Evolutionary conservation across 2,113 vertebrate species (phyloP).

Genomic region (Protobothrops flavoviridis): DNA sequence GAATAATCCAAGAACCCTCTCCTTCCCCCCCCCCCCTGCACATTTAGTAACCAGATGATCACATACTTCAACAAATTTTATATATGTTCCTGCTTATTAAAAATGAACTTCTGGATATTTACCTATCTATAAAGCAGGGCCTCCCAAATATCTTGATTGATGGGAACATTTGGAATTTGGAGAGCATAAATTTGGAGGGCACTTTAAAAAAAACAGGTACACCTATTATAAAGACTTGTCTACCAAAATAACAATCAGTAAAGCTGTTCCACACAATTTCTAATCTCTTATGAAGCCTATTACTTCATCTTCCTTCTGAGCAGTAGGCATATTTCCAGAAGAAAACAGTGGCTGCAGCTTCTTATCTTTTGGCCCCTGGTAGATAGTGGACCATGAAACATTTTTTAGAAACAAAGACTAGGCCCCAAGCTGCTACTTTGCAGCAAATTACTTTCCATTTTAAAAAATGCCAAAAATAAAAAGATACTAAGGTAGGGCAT

Average conservation of each 20-base stretch:
- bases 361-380: neutral
- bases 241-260: neutral
- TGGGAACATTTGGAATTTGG: neutral
- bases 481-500: neutral
- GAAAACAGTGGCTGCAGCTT: neutral
- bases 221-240: neutral
- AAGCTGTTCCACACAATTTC: neutral
- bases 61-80: slow-evolving; percentile 17
- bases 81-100: neutral
- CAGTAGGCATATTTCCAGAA: neutral
- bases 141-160: neutral
- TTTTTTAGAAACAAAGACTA: neutral
- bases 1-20: neutral
- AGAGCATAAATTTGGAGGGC: neutral
- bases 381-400: neutral
- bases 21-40: neutral
- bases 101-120: neutral
- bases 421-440: neutral
- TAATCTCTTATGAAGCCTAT: neutral
- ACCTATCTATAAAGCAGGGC: neutral
- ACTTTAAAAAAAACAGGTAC: neutral
- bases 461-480: neutral
- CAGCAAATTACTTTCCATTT: neutral
- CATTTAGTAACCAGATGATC: slow-evolving; percentile 18
- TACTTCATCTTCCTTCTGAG: neutral